Evolutionary conservation across 2,113 vertebrate species (phyloP).

Genomic region (Taurulus bubalis): DNA sequence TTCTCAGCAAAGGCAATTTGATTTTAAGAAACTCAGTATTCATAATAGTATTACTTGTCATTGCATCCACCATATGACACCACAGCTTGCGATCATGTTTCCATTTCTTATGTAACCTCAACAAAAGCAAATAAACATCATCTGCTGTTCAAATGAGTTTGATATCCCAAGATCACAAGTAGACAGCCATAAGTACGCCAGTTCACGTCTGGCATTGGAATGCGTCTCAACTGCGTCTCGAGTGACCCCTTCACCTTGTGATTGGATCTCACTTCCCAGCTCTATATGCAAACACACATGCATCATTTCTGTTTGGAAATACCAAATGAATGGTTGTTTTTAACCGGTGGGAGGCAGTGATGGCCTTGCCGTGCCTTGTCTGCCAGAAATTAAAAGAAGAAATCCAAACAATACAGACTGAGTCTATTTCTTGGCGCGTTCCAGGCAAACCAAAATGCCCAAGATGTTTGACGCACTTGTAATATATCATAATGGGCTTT

Average conservation of each 20-base stretch:
- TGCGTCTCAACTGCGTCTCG: not conserved
- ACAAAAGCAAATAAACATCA: slow-evolving; percentile 33
- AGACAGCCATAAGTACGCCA: not conserved
- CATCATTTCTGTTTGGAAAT: not conserved
- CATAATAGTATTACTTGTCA: slow-evolving; percentile 31
- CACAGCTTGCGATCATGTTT: slow-evolving; percentile 3
- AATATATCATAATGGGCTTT: not conserved
- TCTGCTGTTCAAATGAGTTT: slow-evolving; percentile 47
- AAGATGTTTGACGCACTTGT: not conserved
- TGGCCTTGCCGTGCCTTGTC: too few relatives aligned
- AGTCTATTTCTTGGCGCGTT: not conserved
- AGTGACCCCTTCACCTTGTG: not conserved
- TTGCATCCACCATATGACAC: slow-evolving; percentile 15
- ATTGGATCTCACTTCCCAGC: not conserved
- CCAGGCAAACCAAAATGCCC: not conserved
- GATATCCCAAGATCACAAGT: not conserved
- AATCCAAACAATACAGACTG: too few relatives aligned
- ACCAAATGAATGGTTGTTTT: not conserved
- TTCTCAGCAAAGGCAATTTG: not conserved
- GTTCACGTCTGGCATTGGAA: not conserved
- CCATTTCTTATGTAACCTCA: slow-evolving; percentile 22
- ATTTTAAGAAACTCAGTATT: slow-evolving; percentile 4
- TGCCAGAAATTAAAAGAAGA: too few relatives aligned
- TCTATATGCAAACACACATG: not conserved
- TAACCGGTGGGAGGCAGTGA: not conserved